These are phyloP conservation scores for Tinea pellionella DNA, from an alignment of 2,888 invertebrate species.

Conservation along the genomic window DNA sequence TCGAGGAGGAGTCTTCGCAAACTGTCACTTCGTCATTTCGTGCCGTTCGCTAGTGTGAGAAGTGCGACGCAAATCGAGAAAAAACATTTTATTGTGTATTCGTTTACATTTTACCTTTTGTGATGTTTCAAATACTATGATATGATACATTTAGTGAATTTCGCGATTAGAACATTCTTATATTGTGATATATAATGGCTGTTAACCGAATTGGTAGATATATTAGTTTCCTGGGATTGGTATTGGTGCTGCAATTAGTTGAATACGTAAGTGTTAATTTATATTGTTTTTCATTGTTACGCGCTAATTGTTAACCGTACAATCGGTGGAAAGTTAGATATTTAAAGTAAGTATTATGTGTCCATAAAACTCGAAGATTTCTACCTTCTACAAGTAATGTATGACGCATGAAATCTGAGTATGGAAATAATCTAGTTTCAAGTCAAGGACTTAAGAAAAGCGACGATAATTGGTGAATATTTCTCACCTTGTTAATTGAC, in stretches of 20 bases:
- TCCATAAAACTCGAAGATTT: background rate
- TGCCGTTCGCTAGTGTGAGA: background rate
- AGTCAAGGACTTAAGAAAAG: background rate
- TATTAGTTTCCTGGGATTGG: slow-evolving; percentile 37
- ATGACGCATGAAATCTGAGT: slow-evolving; percentile 1
- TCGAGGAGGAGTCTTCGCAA: background rate
- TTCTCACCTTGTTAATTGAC: slow-evolving; percentile 13
- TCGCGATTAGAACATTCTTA: slow-evolving; percentile 26
- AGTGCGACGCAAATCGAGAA: background rate
- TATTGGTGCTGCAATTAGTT: slow-evolving; percentile 37
- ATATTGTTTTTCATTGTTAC: slow-evolving; percentile 29
- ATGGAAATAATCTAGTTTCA: background rate
- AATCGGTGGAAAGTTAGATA: slow-evolving; percentile 15
- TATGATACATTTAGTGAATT: slow-evolving; percentile 31
- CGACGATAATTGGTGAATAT: slow-evolving; percentile 5
- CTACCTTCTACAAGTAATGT: background rate
- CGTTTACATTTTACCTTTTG: background rate
- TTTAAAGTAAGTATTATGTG: background rate
- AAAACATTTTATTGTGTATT: background rate
- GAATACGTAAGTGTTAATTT: slow-evolving; percentile 41
- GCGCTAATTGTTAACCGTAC: slow-evolving; percentile 24
- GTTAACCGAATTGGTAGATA: slow-evolving; percentile 27
- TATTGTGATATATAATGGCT: slow-evolving; percentile 37
- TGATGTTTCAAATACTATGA: slow-evolving; percentile 32
- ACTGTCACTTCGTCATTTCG: background rate